These are phyloP conservation scores for Notolepis coatsorum DNA, from an alignment of 2,797 vertebrate genomes.

Conservation along the genomic window DNA sequence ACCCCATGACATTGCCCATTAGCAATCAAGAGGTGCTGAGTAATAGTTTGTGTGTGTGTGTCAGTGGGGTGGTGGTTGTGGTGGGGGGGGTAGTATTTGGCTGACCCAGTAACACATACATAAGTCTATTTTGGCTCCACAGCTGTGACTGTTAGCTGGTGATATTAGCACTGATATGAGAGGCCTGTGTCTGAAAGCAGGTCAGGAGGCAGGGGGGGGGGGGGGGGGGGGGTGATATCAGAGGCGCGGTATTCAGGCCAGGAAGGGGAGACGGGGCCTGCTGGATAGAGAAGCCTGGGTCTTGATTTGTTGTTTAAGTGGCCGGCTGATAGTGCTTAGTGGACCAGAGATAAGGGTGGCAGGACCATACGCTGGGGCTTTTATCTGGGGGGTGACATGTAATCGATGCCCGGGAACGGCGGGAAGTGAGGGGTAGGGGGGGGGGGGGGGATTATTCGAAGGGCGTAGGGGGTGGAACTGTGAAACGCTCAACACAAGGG, in stretches of 20 bases:
- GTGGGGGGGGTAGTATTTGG: conserved; percentile 26
- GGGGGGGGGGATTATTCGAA: not conserved
- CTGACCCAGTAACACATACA: conserved; percentile 62
- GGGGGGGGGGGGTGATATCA: conserved; percentile 58
- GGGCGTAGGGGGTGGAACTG: too few relatives aligned
- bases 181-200: conserved; percentile 77
- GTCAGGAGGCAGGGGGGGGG: conserved; percentile 61
- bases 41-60: too few relatives aligned
- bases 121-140: conserved; percentile 75
- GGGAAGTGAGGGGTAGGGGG: not conserved
- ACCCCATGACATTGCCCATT: not conserved
- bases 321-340: conserved; percentile 23
- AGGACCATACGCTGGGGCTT: conserved; percentile 7
- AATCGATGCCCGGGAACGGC: not conserved
- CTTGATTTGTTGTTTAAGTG: conserved; percentile 50
- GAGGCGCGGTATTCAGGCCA: conserved; percentile 70
- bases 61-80: not conserved
- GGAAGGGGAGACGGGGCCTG: conserved; percentile 36
- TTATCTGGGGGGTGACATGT: not conserved
- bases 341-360: conserved; percentile 40
- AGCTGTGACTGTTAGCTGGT: conserved; percentile 70
- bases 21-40: conserved; percentile 61
- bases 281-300: conserved; percentile 25
- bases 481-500: too few relatives aligned
- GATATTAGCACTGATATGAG: conserved; percentile 63